These are phyloP conservation scores for Parthenolecanium corni DNA, from an alignment of 2,888 invertebrate genomes.

Conservation along the genomic window DNA sequence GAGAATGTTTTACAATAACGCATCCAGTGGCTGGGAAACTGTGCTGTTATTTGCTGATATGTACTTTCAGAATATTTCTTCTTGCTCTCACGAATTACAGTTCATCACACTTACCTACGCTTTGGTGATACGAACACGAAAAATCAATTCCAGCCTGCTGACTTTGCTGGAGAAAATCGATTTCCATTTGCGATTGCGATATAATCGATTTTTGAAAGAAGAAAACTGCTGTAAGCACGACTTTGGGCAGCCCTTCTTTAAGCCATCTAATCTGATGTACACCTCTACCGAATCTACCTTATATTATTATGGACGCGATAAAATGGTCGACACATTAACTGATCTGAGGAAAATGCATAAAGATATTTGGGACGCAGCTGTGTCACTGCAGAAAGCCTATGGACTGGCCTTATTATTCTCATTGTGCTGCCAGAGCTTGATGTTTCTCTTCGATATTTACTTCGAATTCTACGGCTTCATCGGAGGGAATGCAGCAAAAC, in stretches of 20 bases:
- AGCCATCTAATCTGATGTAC: neutral
- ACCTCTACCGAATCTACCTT: slow-evolving; percentile 5
- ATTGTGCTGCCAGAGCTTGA: slow-evolving; percentile 8
- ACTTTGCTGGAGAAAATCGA: neutral
- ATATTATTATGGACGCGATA: slow-evolving; percentile 4
- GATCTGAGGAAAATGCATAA: slow-evolving; percentile 8
- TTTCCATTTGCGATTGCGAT: slow-evolving; percentile 5
- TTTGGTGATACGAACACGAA: slow-evolving; percentile 14
- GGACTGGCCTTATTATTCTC: slow-evolving; percentile 6
- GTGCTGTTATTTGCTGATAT: slow-evolving; percentile 20
- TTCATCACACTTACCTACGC: slow-evolving; percentile 22
- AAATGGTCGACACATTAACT: neutral
- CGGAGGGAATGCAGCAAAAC: neutral
- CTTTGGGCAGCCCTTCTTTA: neutral
- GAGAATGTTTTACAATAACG: slow-evolving; percentile 17
- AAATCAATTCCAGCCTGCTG: slow-evolving; percentile 18
- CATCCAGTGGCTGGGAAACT: slow-evolving; percentile 12
- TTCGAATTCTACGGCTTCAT: slow-evolving; percentile 23
- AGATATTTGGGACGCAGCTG: slow-evolving; percentile 7
- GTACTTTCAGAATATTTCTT: slow-evolving; percentile 30
- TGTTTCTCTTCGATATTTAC: slow-evolving; percentile 28
- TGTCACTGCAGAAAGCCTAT: slow-evolving; percentile 5
- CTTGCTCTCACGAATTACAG: slow-evolving; percentile 27
- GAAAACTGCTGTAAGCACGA: slow-evolving; percentile 1
- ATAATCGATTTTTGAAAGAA: neutral